Evolutionary conservation across 2,888 invertebrate genomes (phyloP).

Genomic region (Thysanoteuthis rhombus): DNA sequence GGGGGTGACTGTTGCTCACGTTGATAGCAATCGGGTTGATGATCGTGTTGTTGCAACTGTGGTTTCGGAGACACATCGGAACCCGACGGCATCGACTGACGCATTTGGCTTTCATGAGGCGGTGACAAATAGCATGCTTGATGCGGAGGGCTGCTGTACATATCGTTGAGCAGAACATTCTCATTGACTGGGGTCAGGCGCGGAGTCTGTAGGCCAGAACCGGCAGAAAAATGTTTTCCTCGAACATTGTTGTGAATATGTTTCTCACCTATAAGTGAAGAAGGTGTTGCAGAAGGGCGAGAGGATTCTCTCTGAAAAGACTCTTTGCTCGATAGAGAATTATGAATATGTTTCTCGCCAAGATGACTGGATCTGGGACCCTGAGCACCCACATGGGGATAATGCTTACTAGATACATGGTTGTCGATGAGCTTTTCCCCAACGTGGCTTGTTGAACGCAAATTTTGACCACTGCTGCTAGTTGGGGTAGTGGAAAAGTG

Average conservation of each 20-base stretch:
- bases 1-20: not conserved
- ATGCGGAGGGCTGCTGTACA: slow-evolving; percentile 13
- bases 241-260: not conserved
- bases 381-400: not conserved
- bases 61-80: not conserved
- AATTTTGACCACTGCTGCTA: not conserved
- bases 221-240: not conserved
- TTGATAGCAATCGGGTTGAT: not conserved
- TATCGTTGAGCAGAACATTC: not conserved
- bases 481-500: not conserved
- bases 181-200: not conserved
- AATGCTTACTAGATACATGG: not conserved
- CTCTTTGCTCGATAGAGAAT: not conserved
- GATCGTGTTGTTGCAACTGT: not conserved
- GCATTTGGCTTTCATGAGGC: not conserved
- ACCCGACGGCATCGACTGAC: not conserved
- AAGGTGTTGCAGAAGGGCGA: not conserved
- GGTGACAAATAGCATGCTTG: not conserved
- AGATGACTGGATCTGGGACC: not conserved
- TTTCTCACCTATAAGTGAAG: not conserved
- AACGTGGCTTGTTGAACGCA: not conserved
- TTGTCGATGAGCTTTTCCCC: not conserved
- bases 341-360: not conserved
- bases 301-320: not conserved
- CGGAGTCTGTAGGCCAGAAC: not conserved